Evolutionary conservation across 1,140 invertebrate species (phyloP), one percentile per base, ranked within the genome.

Genomic region (Trachymyrmex cornetzi): DNA sequence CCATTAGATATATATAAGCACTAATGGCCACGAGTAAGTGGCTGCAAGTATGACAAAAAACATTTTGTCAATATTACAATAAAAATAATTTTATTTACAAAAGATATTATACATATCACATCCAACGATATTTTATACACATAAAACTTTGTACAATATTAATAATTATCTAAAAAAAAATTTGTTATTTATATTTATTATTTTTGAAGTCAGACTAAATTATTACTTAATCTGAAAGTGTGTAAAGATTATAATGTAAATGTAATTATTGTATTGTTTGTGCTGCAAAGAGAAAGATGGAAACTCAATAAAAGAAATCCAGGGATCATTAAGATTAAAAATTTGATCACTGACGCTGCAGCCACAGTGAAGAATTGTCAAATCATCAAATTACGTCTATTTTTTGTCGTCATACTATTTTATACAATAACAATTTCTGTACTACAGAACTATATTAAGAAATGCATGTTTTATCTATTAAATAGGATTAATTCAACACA

Each of bases 1-100:
- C 14, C n/a, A 55, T 30, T 30, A 66, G 2, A 34, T 16, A 55
- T 44, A 44, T 38, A 44, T 44, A 44, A 53, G 30, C 6, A 81
- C 4, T 14, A 55, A 71, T 80, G 38, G 5, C 12, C 2, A 16
- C 5, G n/a, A 38, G 19, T 38, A 38, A 66, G 22, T 66, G 14
- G 4, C 3, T 77, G 19, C 12, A 69, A 22, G 3, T 61, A 38
- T 61, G 38, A 48, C 11, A 11, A 71, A 24, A 22, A 67, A n/a
- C 19, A 61, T 75, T 77, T 53, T 80, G 19, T 80, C 24, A 3
- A 50, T 84, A 53, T 85, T 77, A 50, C 34, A n/a, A 85, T 66
- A 79, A 85, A 85, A 85, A 85, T 85, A 66, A 53, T 66, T 85
- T 85, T 64, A 85, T 77, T 85, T 85, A 77, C 57, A 85, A 72